phyloP scores from a whole-genome alignment of 2,888 invertebrate genomes.

The Stenotaenia linearis region DNA sequence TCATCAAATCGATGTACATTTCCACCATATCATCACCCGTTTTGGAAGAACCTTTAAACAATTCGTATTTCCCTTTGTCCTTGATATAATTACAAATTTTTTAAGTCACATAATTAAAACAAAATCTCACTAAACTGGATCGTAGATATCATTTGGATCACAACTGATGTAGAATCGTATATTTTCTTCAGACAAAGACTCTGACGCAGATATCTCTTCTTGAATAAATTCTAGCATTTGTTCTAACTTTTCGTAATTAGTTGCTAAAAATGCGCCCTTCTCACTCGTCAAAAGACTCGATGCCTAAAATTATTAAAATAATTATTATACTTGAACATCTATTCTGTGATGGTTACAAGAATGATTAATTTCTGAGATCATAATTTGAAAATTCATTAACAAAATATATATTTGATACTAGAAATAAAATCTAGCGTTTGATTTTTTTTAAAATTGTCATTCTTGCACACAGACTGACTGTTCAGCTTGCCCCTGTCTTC shows the following conservation, averaged over 20 bases:
- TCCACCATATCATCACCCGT: background rate
- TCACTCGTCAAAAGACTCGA: background rate
- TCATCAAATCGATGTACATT: background rate
- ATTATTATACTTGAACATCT: no score
- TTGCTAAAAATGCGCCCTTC: background rate
- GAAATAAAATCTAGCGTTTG: no score
- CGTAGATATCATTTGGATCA: background rate
- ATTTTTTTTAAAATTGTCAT: no score
- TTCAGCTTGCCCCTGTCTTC: background rate
- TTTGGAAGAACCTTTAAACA: background rate
- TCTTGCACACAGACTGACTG: no score
- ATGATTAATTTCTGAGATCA: no score
- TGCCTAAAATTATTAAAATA: background rate
- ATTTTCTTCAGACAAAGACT: background rate
- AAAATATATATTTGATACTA: no score
- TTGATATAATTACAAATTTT: background rate
- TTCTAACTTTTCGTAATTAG: background rate
- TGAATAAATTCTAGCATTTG: background rate
- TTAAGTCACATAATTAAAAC: background rate
- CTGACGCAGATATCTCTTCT: background rate
- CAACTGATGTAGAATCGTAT: background rate
- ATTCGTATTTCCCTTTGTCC: background rate
- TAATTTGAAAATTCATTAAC: no score
- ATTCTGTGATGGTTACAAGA: no score
- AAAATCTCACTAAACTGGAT: background rate